Base-by-base conservation (phyloP, 2,888 invertebrate species). In the Ochropleura leucogaster region DNA sequence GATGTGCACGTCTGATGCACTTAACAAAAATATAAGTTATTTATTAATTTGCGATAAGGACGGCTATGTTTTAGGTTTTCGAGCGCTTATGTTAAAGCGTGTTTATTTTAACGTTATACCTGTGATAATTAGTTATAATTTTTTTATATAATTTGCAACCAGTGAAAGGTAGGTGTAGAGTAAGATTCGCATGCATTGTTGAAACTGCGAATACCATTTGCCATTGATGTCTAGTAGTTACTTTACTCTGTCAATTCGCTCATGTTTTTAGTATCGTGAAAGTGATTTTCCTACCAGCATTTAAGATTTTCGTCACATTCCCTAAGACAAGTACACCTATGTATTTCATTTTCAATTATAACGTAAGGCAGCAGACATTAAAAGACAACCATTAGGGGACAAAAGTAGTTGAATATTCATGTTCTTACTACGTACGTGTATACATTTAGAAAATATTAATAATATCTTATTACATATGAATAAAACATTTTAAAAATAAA, bases 121-220 rank as follows among this genome's bases (percentile, higher is more conserved):
- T 96, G 96, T 96, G 96, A 96, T 96, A 96, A 95, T 96, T 96
- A 95, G 95, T 90, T 92, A 57, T 95, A 93, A 93, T 95, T 90
- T 73, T 79, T 72, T 79, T 73, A 30, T 40, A 51, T 85, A 88
- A 88, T 90, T 86, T 85, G 88, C 84, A 87, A 91, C 90, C 91
- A 91, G 89, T 90, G 88, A 88, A 85, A 83, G 76, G 75, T 82
- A 84, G 87, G 86, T 79, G 82, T 85, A 79, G 79, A 85, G 74
- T 85, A 66, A 86, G 87, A 87, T 87, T 87, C 85, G 82, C 79
- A 85, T 82, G 81, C 46, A 82, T 82, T 67, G 63, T 76, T 59
- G 69, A 72, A 63, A 76, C 51, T 69, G 80, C 80, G 82, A 77
- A 68, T 76, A 82, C 78, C 76, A 84, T 84, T 89, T 89, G 88